Percentiles rank a stretch among this genome's conserved stretches.
Evolutionary conservation across 2,797 vertebrate genomes (phyloP).

Genomic region (Pogonophryne albipinna): DNA sequence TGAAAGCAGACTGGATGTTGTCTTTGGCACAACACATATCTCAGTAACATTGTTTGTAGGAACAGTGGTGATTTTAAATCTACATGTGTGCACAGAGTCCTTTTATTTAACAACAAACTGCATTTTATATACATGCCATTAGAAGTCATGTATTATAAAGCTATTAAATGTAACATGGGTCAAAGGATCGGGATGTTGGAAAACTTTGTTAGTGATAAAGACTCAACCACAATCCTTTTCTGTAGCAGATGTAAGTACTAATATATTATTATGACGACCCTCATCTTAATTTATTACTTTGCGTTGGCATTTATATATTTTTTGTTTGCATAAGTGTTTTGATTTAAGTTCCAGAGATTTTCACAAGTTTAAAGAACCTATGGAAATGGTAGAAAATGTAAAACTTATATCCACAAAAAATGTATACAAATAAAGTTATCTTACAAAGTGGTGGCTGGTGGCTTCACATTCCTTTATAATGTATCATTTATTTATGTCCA

Average conservation of each 20-base stretch:
- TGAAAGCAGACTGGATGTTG: slow-evolving; percentile 9
- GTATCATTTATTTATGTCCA: background rate
- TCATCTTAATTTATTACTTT: no score
- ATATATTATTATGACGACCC: no score
- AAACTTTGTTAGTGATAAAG: no score
- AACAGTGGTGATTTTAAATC: no score
- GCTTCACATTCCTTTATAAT: background rate
- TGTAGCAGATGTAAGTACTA: no score
- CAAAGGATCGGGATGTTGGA: background rate
- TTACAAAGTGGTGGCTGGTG: background rate
- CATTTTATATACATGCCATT: background rate
- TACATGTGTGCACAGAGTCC: no score
- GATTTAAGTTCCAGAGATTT: no score
- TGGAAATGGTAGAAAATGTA: background rate
- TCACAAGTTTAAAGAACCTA: no score
- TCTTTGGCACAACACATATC: background rate
- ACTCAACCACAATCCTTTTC: no score
- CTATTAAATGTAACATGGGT: background rate
- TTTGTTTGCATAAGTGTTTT: no score
- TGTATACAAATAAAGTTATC: background rate
- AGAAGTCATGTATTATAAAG: background rate
- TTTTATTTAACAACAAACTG: background rate
- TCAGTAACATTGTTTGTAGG: no score
- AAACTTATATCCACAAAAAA: background rate
- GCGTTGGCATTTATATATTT: no score